Evolutionary conservation across 2,888 invertebrate genomes (phyloP).

Genomic region (Hedychridium roseum): DNA sequence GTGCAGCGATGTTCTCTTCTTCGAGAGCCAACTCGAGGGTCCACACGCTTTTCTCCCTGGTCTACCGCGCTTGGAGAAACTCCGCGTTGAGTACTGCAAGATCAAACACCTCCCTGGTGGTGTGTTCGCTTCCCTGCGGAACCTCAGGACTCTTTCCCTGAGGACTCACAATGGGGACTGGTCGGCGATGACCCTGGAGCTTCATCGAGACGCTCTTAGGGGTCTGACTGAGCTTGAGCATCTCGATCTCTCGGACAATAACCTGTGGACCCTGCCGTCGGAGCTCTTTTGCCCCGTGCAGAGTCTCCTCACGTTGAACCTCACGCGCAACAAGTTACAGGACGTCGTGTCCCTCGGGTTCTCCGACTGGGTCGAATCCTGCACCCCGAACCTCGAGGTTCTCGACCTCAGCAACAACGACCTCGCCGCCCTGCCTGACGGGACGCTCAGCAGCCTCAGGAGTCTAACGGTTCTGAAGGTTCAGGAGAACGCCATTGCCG

Average conservation of each 20-base stretch:
- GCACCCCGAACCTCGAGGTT: slow-evolving; percentile 74
- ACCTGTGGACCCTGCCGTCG: slow-evolving; percentile 78
- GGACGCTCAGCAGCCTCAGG: slow-evolving; percentile 75
- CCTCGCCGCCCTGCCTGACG: slow-evolving; percentile 75
- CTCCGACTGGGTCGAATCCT: slow-evolving; percentile 76
- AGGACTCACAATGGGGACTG: slow-evolving; percentile 82
- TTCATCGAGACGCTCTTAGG: slow-evolving; percentile 76
- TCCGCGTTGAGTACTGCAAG: slow-evolving; percentile 80
- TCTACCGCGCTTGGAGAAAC: slow-evolving; percentile 73
- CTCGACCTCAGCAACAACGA: slow-evolving; percentile 80
- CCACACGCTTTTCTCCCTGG: slow-evolving; percentile 67
- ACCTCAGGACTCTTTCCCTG: slow-evolving; percentile 73
- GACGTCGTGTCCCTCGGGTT: slow-evolving; percentile 80
- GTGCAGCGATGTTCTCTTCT: slow-evolving; percentile 79
- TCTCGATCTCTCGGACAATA: slow-evolving; percentile 78
- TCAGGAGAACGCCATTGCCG: slow-evolving; percentile 79
- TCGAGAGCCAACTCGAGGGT: slow-evolving; percentile 71
- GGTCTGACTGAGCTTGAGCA: slow-evolving; percentile 73
- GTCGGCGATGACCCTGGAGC: slow-evolving; percentile 80
- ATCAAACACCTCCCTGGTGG: slow-evolving; percentile 77
- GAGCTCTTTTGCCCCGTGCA: slow-evolving; percentile 78
- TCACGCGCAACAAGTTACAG: slow-evolving; percentile 80
- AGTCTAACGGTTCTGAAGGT: slow-evolving; percentile 75
- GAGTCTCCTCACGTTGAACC: slow-evolving; percentile 74
- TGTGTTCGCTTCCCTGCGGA: slow-evolving; percentile 73